phyloP scores from a whole-genome alignment of 2,888 invertebrate genomes.

The Euproctis similis region DNA sequence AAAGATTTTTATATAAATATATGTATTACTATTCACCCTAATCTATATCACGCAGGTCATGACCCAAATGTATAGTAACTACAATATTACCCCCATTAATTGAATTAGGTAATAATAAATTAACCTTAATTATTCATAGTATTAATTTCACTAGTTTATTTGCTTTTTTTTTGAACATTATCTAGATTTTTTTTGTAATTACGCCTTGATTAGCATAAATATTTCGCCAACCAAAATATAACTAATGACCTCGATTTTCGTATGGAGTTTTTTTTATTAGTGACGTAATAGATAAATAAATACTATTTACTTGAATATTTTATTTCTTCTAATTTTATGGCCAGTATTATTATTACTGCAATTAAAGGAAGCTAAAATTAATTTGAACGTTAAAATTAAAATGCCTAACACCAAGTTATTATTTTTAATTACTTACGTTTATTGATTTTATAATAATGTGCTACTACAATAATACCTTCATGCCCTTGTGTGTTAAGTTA shows the following conservation, averaged over 20 bases:
- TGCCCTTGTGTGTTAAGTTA: background rate
- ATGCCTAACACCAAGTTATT: background rate
- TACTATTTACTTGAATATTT: background rate
- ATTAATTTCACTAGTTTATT: too few species aligned
- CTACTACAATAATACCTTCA: too few species aligned
- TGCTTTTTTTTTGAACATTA: background rate
- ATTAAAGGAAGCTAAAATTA: background rate
- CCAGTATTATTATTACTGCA: background rate
- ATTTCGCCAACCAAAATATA: conserved; percentile 6
- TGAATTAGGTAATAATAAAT: background rate
- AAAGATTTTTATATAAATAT: too few species aligned
- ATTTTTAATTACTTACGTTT: background rate
- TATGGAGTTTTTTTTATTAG: too few species aligned
- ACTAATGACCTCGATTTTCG: too few species aligned
- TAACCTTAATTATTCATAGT: background rate
- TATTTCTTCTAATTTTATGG: background rate
- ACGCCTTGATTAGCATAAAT: conserved; percentile 11
- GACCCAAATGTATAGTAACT: background rate
- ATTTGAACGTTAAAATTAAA: background rate
- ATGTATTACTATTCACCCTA: too few species aligned
- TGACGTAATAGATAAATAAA: background rate
- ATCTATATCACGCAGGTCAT: too few species aligned
- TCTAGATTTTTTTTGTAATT: conserved; percentile 2
- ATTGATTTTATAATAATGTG: background rate
- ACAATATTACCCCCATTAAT: background rate